Percentiles rank a stretch among this genome's conserved stretches.
phyloP scores from a whole-genome alignment of 2,113 vertebrate genomes.

The Bubalus kerabau region DNA sequence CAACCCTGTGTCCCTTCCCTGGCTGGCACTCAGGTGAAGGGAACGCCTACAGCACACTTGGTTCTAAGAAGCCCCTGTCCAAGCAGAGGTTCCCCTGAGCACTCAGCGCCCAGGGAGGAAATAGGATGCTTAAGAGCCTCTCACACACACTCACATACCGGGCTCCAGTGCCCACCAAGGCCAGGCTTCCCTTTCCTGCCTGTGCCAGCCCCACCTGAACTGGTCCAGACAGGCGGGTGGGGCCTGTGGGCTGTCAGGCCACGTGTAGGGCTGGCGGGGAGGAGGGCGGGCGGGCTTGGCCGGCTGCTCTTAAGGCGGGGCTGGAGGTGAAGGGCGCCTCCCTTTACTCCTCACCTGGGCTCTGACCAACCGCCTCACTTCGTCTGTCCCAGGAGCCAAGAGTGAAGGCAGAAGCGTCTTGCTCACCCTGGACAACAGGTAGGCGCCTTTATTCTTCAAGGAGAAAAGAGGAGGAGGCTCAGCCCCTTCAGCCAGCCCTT shows the following conservation, averaged over 20 bases:
- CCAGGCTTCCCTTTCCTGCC: neutral
- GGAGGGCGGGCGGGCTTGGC: neutral
- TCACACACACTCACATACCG: neutral
- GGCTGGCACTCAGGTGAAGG: neutral
- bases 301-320: constrained; percentile 27
- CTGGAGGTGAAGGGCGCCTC: neutral
- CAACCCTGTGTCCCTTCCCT: neutral
- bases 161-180: neutral
- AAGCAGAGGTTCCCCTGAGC: neutral
- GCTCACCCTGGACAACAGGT: constrained; percentile 1
- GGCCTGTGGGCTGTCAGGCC: constrained; percentile 2
- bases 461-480: neutral
- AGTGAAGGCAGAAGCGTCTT: neutral
- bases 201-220: neutral
- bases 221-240: neutral
- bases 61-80: neutral
- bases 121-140: neutral
- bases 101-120: rapidly evolving
- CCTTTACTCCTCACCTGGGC: constrained; percentile 6
- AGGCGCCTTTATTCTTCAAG: neutral
- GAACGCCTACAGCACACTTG: neutral
- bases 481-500: neutral
- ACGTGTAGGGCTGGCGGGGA: neutral
- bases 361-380: neutral
- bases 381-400: neutral